phyloP scores from a whole-genome alignment of 2,797 vertebrate genomes.

The Peromyscus melanophrys region DNA sequence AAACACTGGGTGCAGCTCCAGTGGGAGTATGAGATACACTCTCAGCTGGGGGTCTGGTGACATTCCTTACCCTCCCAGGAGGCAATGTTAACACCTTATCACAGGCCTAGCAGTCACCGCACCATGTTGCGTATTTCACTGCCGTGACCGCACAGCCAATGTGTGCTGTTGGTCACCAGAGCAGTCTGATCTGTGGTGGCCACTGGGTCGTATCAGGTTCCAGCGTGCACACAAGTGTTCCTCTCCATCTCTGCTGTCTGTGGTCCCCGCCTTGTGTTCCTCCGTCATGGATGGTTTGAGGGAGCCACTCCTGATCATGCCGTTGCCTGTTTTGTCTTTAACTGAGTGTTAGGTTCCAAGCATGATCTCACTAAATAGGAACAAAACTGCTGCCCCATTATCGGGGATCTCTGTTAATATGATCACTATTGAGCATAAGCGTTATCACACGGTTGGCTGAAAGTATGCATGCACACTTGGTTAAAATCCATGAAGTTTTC shows the following conservation, averaged over 20 bases:
- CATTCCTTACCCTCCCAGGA: neutral
- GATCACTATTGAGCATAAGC: neutral
- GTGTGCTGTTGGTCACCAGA: neutral
- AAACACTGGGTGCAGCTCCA: neutral
- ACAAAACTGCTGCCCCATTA: neutral
- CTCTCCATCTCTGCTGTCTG: neutral
- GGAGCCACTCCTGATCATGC: neutral
- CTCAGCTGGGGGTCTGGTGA: neutral
- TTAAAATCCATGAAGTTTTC: neutral
- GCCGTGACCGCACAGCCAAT: neutral
- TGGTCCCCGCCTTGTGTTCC: neutral
- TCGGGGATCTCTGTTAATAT: constrained; percentile 10
- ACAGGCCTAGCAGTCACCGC: neutral
- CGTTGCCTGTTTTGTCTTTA: neutral
- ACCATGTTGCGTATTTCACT: neutral
- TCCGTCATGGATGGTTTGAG: neutral
- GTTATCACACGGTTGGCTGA: neutral
- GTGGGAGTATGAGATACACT: neutral
- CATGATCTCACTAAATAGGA: neutral
- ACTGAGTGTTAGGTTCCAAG: neutral
- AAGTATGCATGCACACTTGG: neutral
- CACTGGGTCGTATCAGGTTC: neutral
- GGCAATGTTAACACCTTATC: neutral
- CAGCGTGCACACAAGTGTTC: neutral
- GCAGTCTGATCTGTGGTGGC: no score